Evolutionary conservation across 2,113 vertebrate genomes (phyloP).

Genomic region (Saguinus imperator): DNA sequence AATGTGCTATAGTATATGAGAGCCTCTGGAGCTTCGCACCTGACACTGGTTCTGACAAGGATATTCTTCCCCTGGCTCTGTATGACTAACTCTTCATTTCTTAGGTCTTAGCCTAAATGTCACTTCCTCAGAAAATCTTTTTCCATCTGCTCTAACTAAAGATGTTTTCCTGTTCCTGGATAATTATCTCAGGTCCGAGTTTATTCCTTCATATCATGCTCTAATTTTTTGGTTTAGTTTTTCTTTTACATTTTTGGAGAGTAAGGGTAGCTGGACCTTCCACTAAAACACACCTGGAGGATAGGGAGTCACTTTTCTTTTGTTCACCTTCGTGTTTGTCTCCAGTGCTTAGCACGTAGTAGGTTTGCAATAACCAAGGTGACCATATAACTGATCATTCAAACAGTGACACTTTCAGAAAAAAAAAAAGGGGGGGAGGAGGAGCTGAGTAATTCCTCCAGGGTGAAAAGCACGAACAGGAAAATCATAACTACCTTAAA

Average conservation of each 20-base stretch:
- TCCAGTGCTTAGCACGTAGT: neutral
- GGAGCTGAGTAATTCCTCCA: neutral
- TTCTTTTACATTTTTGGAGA: neutral
- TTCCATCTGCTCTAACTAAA: neutral
- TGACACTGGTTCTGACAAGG: neutral
- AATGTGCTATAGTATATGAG: neutral
- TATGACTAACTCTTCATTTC: neutral
- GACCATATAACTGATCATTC: neutral
- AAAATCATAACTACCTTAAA: neutral
- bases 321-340: neutral
- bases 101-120: neutral
- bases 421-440: neutral
- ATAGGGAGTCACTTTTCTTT: neutral
- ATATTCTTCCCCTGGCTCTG: neutral
- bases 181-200: neutral
- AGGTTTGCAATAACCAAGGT: neutral
- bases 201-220: neutral
- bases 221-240: neutral
- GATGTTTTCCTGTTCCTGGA: neutral
- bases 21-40: neutral
- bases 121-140: neutral
- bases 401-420: neutral
- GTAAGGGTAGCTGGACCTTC: neutral
- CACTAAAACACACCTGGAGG: neutral
- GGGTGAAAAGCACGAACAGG: neutral